These are phyloP conservation scores for Margaritifera margaritifera DNA, from an alignment of 2,888 invertebrate genomes.

Conservation along the genomic window DNA sequence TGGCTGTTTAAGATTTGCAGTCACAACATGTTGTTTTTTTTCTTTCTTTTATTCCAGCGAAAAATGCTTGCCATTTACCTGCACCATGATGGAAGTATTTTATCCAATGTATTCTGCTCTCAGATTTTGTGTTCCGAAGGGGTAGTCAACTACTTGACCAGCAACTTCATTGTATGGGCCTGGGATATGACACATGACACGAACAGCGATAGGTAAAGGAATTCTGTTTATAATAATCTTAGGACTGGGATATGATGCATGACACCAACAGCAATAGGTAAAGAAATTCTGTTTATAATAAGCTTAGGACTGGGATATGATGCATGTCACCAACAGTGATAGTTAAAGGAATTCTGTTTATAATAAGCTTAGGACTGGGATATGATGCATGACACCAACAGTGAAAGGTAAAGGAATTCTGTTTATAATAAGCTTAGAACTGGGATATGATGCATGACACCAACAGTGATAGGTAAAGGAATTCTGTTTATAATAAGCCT, in stretches of 20 bases:
- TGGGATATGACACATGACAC: slow-evolving; percentile 95
- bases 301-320: slow-evolving; percentile 96
- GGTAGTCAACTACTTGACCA: slow-evolving; percentile 89
- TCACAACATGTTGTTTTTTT: not conserved
- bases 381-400: slow-evolving; percentile 90
- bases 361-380: slow-evolving; percentile 90
- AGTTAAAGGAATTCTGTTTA: slow-evolving; percentile 76
- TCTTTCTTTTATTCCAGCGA: slow-evolving; percentile 78
- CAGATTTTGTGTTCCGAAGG: slow-evolving; percentile 93
- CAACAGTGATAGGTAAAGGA: slow-evolving; percentile 87
- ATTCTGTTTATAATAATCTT: slow-evolving; percentile 69
- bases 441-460: slow-evolving; percentile 95
- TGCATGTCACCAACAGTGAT: slow-evolving; percentile 87
- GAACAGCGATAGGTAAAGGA: slow-evolving; percentile 83
- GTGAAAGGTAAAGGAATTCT: slow-evolving; percentile 78
- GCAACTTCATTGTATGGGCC: slow-evolving; percentile 94
- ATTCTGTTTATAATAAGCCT: too few relatives aligned
- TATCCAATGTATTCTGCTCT: slow-evolving; percentile 97
- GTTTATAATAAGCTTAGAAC: slow-evolving; percentile 79
- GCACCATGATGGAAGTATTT: slow-evolving; percentile 95
- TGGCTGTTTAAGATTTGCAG: not conserved
- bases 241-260: slow-evolving; percentile 97
- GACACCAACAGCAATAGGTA: slow-evolving; percentile 89
- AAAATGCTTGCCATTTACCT: slow-evolving; percentile 95
- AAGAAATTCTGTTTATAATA: not conserved